Conservation (phyloP, 2,888 invertebrate genomes). For the Apodemia mormo region DNA sequence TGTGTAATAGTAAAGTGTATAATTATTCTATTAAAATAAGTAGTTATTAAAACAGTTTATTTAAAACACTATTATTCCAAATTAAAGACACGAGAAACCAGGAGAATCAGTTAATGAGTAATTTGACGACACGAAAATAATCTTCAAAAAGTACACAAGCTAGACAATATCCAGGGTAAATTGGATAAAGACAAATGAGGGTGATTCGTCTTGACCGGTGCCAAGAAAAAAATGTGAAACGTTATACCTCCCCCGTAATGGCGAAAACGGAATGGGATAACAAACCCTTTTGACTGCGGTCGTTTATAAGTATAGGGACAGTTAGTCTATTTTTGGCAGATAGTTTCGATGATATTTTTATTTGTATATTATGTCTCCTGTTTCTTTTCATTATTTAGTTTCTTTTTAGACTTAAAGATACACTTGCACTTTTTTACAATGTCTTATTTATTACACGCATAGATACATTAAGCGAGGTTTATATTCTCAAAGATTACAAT, state of each 20-base stretch:
- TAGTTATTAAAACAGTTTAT: too few species aligned
- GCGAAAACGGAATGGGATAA: background rate
- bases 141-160: background rate
- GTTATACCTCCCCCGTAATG: background rate
- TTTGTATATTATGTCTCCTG: too few species aligned
- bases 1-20: too few species aligned
- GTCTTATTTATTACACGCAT: too few species aligned
- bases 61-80: too few species aligned
- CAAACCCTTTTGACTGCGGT: background rate
- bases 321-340: background rate
- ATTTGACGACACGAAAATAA: background rate
- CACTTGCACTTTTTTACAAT: too few species aligned
- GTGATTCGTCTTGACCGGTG: slow-evolving; percentile 12
- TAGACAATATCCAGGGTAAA: background rate
- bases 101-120: background rate
- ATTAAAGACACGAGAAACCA: background rate
- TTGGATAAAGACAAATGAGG: slow-evolving; percentile 15
- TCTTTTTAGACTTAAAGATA: too few species aligned
- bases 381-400: too few species aligned
- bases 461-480: too few species aligned
- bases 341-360: background rate
- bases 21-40: too few species aligned
- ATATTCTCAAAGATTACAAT: too few species aligned
- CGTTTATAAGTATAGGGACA: background rate
- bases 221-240: slow-evolving; percentile 7